Conservation (phyloP, 2,113 vertebrate species). For the Antechinus stuartii region DNA sequence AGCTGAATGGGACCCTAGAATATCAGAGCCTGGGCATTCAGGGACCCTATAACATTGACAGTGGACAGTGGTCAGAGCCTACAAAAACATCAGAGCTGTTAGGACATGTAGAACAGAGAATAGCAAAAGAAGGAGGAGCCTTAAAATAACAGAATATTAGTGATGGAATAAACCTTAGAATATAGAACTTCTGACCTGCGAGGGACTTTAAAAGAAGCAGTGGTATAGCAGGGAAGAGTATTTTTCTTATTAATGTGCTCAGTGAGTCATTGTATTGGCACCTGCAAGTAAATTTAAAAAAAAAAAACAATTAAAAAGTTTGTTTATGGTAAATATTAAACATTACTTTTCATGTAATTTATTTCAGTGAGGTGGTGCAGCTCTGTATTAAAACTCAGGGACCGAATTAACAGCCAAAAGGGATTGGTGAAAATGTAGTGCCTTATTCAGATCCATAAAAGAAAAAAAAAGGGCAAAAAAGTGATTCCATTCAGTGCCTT, state of each 20-base stretch:
- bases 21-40: not conserved
- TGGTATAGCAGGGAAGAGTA: not conserved
- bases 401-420: not conserved
- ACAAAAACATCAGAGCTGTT: not conserved
- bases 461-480: not conserved
- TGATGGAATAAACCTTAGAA: not conserved
- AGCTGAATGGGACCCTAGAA: not conserved
- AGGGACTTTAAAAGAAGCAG: not conserved
- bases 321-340: not conserved
- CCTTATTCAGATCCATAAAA: not conserved
- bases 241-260: not conserved
- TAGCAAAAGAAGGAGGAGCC: not conserved
- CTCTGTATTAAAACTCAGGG: not conserved
- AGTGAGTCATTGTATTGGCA: not conserved
- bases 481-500: not conserved
- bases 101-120: not conserved
- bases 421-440: not conserved
- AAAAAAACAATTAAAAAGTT: not conserved
- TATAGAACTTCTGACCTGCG: not conserved
- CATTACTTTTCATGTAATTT: not conserved
- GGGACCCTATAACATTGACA: not conserved
- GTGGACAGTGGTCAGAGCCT: not conserved
- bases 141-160: not conserved
- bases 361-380: conserved; percentile 1
- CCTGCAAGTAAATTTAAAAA: not conserved